Evolutionary conservation across 2,113 vertebrate genomes (phyloP).

Genomic region (Corythaixoides concolor): DNA sequence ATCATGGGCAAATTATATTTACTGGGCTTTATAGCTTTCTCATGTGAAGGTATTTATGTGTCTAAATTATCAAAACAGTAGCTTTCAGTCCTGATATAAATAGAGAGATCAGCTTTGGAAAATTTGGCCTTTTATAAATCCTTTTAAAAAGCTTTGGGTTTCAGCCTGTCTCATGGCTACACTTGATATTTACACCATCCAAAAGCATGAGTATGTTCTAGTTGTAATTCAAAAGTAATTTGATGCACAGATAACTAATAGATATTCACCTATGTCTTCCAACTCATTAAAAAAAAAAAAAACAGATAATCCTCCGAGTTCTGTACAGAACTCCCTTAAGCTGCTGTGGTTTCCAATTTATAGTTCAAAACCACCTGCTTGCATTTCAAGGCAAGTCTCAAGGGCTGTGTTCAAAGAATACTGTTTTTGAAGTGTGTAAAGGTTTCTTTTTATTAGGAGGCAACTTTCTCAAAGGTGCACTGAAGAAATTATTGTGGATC

Average conservation of each 20-base stretch:
- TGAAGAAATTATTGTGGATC: neutral
- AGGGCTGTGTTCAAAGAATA: neutral
- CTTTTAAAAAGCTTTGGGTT: neutral
- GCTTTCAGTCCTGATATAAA: neutral
- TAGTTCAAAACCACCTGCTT: neutral
- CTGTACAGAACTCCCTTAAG: neutral
- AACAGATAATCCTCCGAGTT: neutral
- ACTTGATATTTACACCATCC: neutral
- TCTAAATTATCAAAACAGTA: neutral
- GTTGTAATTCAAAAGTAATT: neutral
- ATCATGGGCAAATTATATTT: neutral
- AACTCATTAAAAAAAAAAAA: neutral
- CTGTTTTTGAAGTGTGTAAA: neutral
- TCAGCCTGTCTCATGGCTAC: neutral
- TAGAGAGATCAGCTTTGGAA: neutral
- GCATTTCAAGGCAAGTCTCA: neutral
- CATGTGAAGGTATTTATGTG: neutral
- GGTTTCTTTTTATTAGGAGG: conserved; percentile 1
- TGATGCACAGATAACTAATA: neutral
- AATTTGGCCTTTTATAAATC: neutral
- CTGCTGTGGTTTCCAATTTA: neutral
- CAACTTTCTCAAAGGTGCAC: neutral
- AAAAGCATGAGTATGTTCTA: neutral
- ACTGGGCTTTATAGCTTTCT: neutral
- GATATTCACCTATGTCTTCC: neutral